These are phyloP conservation scores for Papilio gigon DNA, from an alignment of 2,888 invertebrate genomes.

Conservation along the genomic window DNA sequence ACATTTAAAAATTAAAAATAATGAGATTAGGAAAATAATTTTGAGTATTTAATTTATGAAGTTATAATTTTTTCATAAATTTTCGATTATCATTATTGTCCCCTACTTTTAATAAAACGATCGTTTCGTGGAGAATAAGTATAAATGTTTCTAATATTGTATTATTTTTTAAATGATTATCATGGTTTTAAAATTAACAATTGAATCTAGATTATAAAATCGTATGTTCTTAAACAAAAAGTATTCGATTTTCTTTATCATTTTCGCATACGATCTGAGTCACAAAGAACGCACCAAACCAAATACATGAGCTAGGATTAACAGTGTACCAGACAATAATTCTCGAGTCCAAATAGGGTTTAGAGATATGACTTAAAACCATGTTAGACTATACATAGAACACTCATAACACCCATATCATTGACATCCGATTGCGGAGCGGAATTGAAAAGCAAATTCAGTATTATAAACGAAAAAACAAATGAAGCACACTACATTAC, in stretches of 20 bases:
- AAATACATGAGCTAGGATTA: constrained; percentile 16
- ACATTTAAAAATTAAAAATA: too few species aligned
- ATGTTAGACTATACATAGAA: constrained; percentile 44
- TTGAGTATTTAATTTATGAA: too few species aligned
- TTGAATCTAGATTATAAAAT: background rate
- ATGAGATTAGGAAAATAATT: too few species aligned
- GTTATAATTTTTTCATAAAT: too few species aligned
- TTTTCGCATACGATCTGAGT: background rate
- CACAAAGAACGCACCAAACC: background rate
- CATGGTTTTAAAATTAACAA: background rate
- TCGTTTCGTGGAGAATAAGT: background rate
- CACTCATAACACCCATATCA: constrained; percentile 9
- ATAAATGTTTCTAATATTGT: background rate
- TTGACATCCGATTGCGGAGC: background rate
- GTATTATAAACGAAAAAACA: too few species aligned
- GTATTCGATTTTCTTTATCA: background rate
- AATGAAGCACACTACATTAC: too few species aligned
- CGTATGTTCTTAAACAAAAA: too few species aligned
- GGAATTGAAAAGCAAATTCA: background rate
- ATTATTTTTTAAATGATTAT: background rate
- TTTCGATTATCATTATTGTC: background rate
- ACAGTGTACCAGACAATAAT: constrained; percentile 20
- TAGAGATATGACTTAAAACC: constrained; percentile 48
- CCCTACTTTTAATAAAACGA: background rate
- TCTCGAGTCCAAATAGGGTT: constrained; percentile 44